Conservation (phyloP, 1,140 invertebrate species). For the Oryctes rhinoceros region DNA sequence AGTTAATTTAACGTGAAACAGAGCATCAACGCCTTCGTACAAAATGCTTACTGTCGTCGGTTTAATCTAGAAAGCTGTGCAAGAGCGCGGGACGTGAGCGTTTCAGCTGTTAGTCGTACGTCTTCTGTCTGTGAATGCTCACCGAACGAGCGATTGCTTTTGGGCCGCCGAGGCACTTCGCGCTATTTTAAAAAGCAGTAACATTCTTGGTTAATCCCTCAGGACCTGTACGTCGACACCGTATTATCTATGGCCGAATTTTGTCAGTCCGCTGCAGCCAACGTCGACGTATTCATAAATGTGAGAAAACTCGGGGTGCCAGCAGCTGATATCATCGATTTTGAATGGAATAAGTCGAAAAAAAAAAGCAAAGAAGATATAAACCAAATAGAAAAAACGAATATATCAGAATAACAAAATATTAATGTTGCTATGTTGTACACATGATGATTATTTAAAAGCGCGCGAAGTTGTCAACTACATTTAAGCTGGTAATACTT, state of each 20-base stretch:
- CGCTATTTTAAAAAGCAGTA: constrained; percentile 44
- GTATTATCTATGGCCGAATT: constrained; percentile 43
- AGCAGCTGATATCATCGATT: background rate
- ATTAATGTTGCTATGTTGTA: no score
- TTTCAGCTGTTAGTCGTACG: constrained; percentile 46
- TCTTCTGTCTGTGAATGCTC: constrained; percentile 40
- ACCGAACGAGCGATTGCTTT: background rate
- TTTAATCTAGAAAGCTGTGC: background rate
- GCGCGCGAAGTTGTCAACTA: no score
- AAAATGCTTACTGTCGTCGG: constrained; percentile 3
- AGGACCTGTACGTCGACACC: constrained; percentile 42
- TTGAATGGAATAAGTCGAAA: background rate
- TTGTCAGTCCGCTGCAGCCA: background rate
- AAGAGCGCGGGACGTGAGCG: background rate
- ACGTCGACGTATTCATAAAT: background rate
- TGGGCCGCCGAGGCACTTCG: background rate
- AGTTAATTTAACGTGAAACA: constrained; percentile 31
- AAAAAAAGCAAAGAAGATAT: no score
- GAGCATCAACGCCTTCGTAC: constrained; percentile 26
- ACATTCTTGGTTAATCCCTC: constrained; percentile 46
- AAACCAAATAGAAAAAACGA: no score
- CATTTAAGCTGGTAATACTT: no score
- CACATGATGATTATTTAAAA: no score
- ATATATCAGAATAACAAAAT: no score
- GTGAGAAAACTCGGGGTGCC: background rate